Base-by-base conservation (phyloP, 92 coral and sea anemone genomes). In the Epizoanthus illoricatus region DNA sequence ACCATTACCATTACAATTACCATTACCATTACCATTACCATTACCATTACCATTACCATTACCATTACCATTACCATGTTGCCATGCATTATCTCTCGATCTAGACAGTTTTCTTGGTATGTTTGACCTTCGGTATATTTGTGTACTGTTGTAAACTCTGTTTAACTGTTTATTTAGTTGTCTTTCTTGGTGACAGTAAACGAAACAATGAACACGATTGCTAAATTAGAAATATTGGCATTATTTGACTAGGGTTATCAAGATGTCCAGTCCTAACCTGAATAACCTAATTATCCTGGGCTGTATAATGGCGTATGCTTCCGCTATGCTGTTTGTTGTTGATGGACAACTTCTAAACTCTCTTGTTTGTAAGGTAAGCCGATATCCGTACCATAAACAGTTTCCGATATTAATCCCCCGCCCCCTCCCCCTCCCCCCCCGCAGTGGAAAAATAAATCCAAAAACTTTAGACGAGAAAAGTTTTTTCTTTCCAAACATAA, bases 261-360 rank as follows among this genome's bases (percentile, higher is more conserved):
- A 85, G 68, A 76, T 85, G 84, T 85, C 88, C 5, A 85, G 78
- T 43, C 88, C 88, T 5, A 71, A 80, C 75, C 69, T 85, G 13
- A 85, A 85, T 57, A 85, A 85, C 40, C 69, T 85, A 49, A 85
- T 85, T 8, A 67, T 79, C 71, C 28, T 79, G 55, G 88, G 88
- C 7, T 73, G 84, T 5, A 85, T 79, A 4, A 66, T 70, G 17
- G 70, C 78, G 33, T 85, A 85, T 42, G 45, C 69, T 28, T 85
- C 73, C 39, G 79, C 79, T 17, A 28, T 74, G 2, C 55, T 85
- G 18, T 67, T 36, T 70, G 84, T 63, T 12, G 43, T 78, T n/a
- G 71, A 62, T 43, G 82, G 82, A 40, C 19, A 63, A 21, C 45
- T 63, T 69, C 65, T 78, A 62, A 78, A 71, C n/a, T 78, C 82